Conservation (phyloP, 2,797 vertebrate species). For the Pseudotriccus pelzelni region DNA sequence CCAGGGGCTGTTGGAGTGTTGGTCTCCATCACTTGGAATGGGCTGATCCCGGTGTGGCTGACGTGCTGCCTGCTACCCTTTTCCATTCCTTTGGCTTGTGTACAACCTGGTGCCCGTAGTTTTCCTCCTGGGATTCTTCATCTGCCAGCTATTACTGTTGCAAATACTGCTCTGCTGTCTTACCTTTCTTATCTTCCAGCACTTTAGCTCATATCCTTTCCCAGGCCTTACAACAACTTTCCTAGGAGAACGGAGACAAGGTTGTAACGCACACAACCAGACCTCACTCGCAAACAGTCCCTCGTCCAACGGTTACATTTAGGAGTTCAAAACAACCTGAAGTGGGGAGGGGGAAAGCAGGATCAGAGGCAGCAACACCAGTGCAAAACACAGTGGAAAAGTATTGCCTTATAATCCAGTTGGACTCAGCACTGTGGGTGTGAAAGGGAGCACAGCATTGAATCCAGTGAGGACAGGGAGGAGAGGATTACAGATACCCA, state of each 20-base stretch:
- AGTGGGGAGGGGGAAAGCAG: neutral
- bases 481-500: neutral
- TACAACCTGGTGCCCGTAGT: neutral
- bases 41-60: neutral
- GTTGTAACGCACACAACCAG: neutral
- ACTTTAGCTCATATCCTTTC: neutral
- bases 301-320: neutral
- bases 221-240: neutral
- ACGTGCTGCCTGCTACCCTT: neutral
- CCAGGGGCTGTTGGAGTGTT: neutral
- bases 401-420: neutral
- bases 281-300: neutral
- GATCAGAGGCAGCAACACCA: neutral
- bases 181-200: neutral
- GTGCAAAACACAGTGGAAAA: neutral
- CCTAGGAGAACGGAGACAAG: neutral
- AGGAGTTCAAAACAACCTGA: neutral
- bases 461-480: neutral
- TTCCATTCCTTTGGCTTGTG: neutral
- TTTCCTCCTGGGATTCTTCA: neutral
- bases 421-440: neutral
- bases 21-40: neutral
- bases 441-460: neutral
- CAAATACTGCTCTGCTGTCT: neutral
- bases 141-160: neutral